Evolutionary conservation across 1,140 invertebrate genomes (phyloP), one percentile per base, ranked within the genome.

Genomic region (Panagrolaimus sp.): DNA sequence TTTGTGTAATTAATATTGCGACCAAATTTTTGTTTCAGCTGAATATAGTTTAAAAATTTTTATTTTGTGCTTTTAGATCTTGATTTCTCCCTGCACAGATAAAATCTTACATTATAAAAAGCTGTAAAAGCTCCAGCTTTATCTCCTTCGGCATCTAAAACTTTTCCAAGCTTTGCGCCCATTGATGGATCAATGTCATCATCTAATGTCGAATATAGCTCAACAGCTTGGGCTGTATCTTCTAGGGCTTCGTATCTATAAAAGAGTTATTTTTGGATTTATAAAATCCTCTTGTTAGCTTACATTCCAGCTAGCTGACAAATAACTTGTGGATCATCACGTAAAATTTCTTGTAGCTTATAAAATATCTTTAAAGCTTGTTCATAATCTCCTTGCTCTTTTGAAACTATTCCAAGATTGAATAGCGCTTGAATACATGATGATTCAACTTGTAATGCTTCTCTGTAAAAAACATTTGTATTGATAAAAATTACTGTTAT

Each of bases 81-180:
- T 57, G n/a, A 20, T 57, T n/a, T n/a, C n/a, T n/a, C n/a, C n/a
- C n/a, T n/a, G n/a, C n/a, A n/a, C n/a, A n/a, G n/a, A n/a, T n/a
- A n/a, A n/a, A n/a, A n/a, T n/a, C n/a, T n/a, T 85, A 92, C 91
- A 84, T 96, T 92, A 84, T 88, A 89, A 76, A 93, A 90, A 85
- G 92, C 93, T 77, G 93, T 91, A 84, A 92, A 92, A 1, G 92
- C 91, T 84, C 92, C 90, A 78, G 92, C 91, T 75, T 92, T 91
- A 82, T 96, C 92, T 42, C 91, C 90, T 73, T 90, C 87, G 71
- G 86, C 87, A 77, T 94, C 92, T 79, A 90, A 92, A 75, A 95
- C 87, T 78, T 91, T 89, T 4, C 91, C 92, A 43, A 95, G 85
- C 80, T 91, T 90, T 76, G 90, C 88, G 11, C 92, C 86, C 53